Base-by-base conservation (phyloP, 1,140 invertebrate genomes). In the Panagrolaimus sp. region DNA sequence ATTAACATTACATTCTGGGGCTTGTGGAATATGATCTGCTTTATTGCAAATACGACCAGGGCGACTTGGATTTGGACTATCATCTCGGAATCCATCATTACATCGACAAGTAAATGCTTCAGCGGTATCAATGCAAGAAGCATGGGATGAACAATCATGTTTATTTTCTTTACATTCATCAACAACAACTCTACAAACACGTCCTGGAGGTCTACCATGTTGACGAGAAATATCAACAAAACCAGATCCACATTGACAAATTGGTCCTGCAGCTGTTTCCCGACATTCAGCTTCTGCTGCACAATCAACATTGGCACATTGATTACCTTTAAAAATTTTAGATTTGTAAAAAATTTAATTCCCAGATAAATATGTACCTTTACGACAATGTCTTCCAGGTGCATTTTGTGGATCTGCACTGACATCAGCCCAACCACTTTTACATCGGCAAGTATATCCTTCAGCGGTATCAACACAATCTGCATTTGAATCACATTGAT, bases 51-150 rank as follows among this genome's bases (percentile, higher is more conserved):
- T 70, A 45, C 81, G 74, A 17, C 80, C 80, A 17, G 80, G 80
- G 48, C 75, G 44, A 21, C 67, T 65, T 10, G 45, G 8, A 55
- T 80, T 77, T 2, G 77, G 71, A 43, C 64, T 71, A 21, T 83
- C 81, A 47, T 81, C 79, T 62, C 72, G 46, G 70, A 71, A 81
- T 28, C 71, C 72, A 63, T 81, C 82, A 15, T 78, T 75, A 69
- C 85, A 86, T 10, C 77, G 65, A 71, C 85, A 86, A 3, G 79
- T 77, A 70, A 76, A 85, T 8, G 73, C 45, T 17, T 84, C 84
- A 9, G 76, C 75, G 12, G 78, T 78, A 67, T 86, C 84, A 64
- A 80, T 78, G 71, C 85, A 86, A 28, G 72, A 55, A 14, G 84
- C 82, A 71, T 84, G 76, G 1, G 70, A 64, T 46, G 80, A 71